phyloP scores from a whole-genome alignment of 2,888 invertebrate species.

The Morpho achilles region DNA sequence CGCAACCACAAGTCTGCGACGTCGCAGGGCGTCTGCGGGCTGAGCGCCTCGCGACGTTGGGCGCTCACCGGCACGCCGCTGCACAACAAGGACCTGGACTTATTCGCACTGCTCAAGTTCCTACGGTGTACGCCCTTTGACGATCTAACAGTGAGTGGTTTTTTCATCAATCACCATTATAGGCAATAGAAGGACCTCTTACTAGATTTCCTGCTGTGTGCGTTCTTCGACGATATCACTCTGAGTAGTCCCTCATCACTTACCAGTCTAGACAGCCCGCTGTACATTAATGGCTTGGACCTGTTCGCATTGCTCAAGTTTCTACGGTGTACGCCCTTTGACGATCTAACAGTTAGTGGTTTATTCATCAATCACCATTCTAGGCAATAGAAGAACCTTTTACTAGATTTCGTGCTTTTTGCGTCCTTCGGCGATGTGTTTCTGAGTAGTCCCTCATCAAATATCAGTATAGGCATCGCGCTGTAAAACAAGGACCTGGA shows the following conservation, averaged over 20 bases:
- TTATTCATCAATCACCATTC: not conserved
- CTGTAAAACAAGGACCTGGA: slow-evolving; percentile 96
- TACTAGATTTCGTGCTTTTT: too few species aligned
- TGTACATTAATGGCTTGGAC: slow-evolving; percentile 95
- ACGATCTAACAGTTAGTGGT: slow-evolving; percentile 82
- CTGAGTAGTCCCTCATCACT: not conserved
- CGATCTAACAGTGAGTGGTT: slow-evolving; percentile 80
- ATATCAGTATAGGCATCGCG: slow-evolving; percentile 90
- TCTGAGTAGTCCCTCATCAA: not conserved
- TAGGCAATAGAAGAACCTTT: too few species aligned
- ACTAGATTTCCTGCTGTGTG: too few species aligned
- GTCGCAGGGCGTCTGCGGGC: slow-evolving; percentile 83
- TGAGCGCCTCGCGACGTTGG: slow-evolving; percentile 80
- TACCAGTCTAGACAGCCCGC: slow-evolving; percentile 88
- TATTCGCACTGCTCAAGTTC: slow-evolving; percentile 90
- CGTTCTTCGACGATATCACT: not conserved
- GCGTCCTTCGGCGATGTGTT: too few species aligned
- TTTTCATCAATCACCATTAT: not conserved
- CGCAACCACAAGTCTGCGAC: slow-evolving; percentile 91
- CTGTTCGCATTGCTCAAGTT: slow-evolving; percentile 90
- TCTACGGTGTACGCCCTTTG: too few species aligned
- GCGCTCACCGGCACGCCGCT: slow-evolving; percentile 96
- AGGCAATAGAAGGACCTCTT: too few species aligned
- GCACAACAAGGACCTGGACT: slow-evolving; percentile 93
- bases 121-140: slow-evolving; percentile 93